Conservation (phyloP, 2,888 invertebrate genomes). For the Torymus auratus region DNA sequence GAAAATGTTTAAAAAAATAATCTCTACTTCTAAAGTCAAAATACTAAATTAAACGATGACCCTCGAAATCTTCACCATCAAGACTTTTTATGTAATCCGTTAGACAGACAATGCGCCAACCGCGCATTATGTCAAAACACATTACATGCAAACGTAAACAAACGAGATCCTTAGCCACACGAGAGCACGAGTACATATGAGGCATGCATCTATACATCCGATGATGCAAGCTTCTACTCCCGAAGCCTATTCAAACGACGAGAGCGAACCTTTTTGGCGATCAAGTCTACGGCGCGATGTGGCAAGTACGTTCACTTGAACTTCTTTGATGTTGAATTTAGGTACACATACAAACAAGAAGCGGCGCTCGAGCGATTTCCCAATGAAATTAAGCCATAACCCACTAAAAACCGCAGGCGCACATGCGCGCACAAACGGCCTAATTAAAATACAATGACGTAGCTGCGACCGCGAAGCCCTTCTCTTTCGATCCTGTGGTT, state of each 20-base stretch:
- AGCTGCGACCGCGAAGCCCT: neutral
- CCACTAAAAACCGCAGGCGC: slow-evolving; percentile 16
- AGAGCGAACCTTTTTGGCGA: slow-evolving; percentile 22
- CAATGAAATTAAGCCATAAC: slow-evolving; percentile 47
- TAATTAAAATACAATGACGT: slow-evolving; percentile 52
- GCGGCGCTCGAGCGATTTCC: slow-evolving; percentile 11
- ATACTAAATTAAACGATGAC: too few species aligned
- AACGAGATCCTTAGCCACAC: neutral
- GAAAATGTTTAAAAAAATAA: too few species aligned
- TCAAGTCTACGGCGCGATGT: slow-evolving; percentile 23
- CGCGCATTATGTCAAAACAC: too few species aligned
- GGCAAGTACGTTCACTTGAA: slow-evolving; percentile 48
- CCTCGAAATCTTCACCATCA: too few species aligned
- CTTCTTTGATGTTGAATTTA: slow-evolving; percentile 37
- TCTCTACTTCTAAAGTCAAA: too few species aligned
- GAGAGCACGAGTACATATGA: neutral
- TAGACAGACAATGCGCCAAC: too few species aligned
- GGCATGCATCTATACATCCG: neutral
- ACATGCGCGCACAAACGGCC: slow-evolving; percentile 1
- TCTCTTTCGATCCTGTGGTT: slow-evolving; percentile 23
- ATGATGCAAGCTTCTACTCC: slow-evolving; percentile 21
- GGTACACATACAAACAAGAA: neutral
- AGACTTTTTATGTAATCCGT: too few species aligned
- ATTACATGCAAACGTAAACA: neutral
- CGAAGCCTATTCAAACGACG: slow-evolving; percentile 12